A percentile compares a stretch with the other conserved stretches of the same genome.
These are phyloP conservation scores for Smithornis capensis DNA, from an alignment of 2,113 vertebrate species.

Conservation along the genomic window DNA sequence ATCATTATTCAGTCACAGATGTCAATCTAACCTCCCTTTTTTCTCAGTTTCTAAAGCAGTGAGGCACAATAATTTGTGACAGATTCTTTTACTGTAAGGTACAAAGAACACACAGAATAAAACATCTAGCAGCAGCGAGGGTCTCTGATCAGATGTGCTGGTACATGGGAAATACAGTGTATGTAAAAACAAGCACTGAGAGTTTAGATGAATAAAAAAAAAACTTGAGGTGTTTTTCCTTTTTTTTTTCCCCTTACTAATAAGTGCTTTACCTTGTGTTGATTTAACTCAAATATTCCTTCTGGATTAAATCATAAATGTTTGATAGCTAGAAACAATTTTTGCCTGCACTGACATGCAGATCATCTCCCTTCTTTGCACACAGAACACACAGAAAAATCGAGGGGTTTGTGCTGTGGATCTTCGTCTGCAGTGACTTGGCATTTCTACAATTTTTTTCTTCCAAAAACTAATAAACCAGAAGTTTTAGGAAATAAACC, in stretches of 20 bases:
- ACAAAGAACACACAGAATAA: constrained; percentile 89
- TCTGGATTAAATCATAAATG: constrained; percentile 64
- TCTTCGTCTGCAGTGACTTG: not conserved
- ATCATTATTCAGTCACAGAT: constrained; percentile 93
- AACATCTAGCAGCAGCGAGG: constrained; percentile 84
- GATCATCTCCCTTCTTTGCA: not conserved
- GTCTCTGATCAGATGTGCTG: constrained; percentile 81
- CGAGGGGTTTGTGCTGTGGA: not conserved
- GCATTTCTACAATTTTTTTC: not conserved
- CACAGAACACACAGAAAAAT: not conserved
- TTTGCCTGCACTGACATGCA: constrained; percentile 21
- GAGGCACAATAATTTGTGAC: constrained; percentile 88
- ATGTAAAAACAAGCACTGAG: constrained; percentile 81
- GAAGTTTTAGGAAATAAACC: constrained; percentile 4
- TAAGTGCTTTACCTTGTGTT: constrained; percentile 66
- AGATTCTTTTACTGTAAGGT: constrained; percentile 88
- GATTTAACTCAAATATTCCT: constrained; percentile 75
- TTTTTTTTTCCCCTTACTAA: constrained; percentile 16
- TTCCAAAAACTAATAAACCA: not conserved
- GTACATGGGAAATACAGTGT: constrained; percentile 80
- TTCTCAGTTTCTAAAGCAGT: constrained; percentile 83
- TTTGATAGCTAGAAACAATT: constrained; percentile 68
- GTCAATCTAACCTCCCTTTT: constrained; percentile 84
- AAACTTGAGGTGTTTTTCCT: constrained; percentile 21
- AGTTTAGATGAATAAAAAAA: constrained; percentile 73